Evolutionary conservation across 2,888 invertebrate species (phyloP), one percentile per base, ranked within the genome.

Genomic region (Drosophila tripunctata): DNA sequence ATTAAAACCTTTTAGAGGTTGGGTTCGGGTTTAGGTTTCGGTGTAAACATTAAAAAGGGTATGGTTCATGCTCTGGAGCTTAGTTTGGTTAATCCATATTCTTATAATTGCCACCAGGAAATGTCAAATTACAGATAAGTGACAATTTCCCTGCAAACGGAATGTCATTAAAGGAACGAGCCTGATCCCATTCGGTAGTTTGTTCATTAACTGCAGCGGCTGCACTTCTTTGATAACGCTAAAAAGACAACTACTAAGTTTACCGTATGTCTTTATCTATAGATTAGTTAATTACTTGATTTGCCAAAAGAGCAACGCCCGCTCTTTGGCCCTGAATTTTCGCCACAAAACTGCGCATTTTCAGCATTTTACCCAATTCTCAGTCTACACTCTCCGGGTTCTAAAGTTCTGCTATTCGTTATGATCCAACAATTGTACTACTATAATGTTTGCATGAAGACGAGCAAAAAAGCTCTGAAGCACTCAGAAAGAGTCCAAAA

Each of bases 51-150:
- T n/a, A n/a, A n/a, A n/a, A n/a, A n/a, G n/a, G n/a, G n/a, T n/a
- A n/a, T n/a, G n/a, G n/a, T n/a, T n/a, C n/a, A n/a, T n/a, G n/a
- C n/a, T n/a, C n/a, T n/a, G n/a, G n/a, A n/a, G n/a, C n/a, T n/a
- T n/a, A 87, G 1, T 5, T 85, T 24, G 0, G 54, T 17, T 0
- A 73, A 0, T 88, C 82, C 51, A 75, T 19, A 0, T 87, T 81
- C 8, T 66, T 73, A 21, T 86, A 89, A 17, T 66, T 85, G 1
- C 91, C 90, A 1, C 89, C 89, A 0, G 91, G 90, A 12, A 90
- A 36, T 0, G 54, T 19, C 33, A 60, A 57, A 1, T 73, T 73
- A 6, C 43, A 41, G 0, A 78, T 14, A 0, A 88, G n/a, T 0
- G 45, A 24, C 0, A 87, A 27, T 24, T n/a, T 10, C 15, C 64